Evolutionary conservation across 30 jellyfish, hydroid and myxozoan species (phyloP), one percentile per base, ranked within the genome.

Genomic region (Turritopsis dohrnii): DNA sequence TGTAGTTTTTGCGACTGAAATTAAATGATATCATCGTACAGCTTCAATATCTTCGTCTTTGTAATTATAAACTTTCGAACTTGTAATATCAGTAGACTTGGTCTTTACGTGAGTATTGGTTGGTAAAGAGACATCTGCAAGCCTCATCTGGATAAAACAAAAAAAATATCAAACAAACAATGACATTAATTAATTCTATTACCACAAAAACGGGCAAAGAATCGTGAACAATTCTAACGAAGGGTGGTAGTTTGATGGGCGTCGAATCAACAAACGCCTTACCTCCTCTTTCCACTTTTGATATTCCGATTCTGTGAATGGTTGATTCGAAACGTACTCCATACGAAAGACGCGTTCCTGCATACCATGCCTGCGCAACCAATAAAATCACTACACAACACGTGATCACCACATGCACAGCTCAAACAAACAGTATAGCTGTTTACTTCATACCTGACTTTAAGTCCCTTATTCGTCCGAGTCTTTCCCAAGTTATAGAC

Each of bases 241-340:
- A n/a, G n/a, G n/a, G n/a, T n/a, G n/a, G n/a, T n/a, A n/a, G n/a
- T n/a, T 60, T 60, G 21, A 23, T 18, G 21, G 19, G 21, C 73
- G 73, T 60, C 21, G 73, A 23, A 3, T 74, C 23, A 72, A 3
- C 28, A 74, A 74, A 52, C 13, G 71, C 26, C 29, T 23, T 81
- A 87, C 97, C 95, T 92, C 97, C 82, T 93, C 98, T 65, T 88
- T 93, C 96, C 96, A 93, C 52, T 88, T 85, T 83, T 88, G 96
- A 85, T 88, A 93, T 82, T 93, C 98, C 21, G 98, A 88, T 28
- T 93, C 98, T 3, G 96, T 93, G 84, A 93, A 93, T 26, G 89
- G 90, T 74, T 88, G 96, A 76, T 93, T 93, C 18, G 98, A 93
- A 22, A 93, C 96, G 76, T 85, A 93, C 65, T 93, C 98, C 71